Evolutionary conservation across 2,113 vertebrate genomes (phyloP).

Genomic region (Herpetotheres cachinnans): DNA sequence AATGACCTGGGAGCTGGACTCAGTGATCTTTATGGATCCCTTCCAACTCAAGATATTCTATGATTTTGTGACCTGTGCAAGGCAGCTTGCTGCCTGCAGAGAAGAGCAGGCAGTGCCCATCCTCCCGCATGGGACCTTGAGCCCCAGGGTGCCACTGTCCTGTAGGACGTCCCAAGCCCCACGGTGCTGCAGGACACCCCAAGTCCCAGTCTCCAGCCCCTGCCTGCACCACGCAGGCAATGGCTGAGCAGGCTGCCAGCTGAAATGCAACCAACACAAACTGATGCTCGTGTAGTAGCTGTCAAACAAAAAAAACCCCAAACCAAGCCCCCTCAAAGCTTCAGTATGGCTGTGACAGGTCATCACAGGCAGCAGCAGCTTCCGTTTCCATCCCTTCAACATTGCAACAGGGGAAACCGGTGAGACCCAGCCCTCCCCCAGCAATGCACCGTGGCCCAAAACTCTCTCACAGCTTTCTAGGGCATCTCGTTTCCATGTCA

Average conservation of each 20-base stretch:
- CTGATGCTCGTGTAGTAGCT: rapidly evolving
- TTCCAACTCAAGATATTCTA: neutral
- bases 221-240: neutral
- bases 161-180: neutral
- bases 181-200: neutral
- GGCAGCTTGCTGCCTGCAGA: neutral
- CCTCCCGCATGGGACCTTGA: neutral
- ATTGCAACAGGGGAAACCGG: neutral
- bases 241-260: neutral
- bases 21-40: neutral
- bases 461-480: rapidly evolving
- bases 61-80: neutral
- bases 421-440: neutral
- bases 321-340: neutral
- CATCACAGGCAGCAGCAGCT: neutral
- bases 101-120: neutral
- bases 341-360: neutral
- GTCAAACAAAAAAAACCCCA: neutral
- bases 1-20: neutral
- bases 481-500: neutral
- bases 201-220: neutral
- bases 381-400: neutral
- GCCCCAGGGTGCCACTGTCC: neutral
- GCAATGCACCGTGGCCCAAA: rapidly evolving
- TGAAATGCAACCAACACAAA: neutral